Base-by-base conservation (phyloP, 1,140 invertebrate species). In the Drosophila bipectinata region DNA sequence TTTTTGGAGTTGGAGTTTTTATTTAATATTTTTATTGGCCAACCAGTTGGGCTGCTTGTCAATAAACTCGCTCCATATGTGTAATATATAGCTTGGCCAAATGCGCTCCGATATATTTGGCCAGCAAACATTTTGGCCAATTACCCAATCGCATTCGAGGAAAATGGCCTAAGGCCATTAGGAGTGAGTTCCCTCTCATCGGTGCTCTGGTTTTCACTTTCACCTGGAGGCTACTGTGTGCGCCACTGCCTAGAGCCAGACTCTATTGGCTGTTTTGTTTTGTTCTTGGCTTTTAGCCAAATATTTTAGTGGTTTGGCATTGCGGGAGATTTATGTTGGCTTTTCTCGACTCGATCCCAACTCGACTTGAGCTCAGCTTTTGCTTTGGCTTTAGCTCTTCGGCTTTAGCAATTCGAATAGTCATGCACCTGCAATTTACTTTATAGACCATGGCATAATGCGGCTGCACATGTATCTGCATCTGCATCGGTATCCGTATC, bases 341-440 rank as follows among this genome's bases (percentile, higher is more conserved):
- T 39, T 57, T 64, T 79, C 63, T 71, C 41, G 71, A 49, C 72
- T 64, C 62, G 24, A 52, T 37, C 15, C 55, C 45, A 57, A 61
- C 49, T 49, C 66, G n/a, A 30, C 26, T 57, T 7, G 10, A 4
- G 8, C 24, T 61, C 26, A 58, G 66, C 63, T 51, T 37, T 39
- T 32, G 37, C 51, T 68, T 14, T n/a, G 15, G 54, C 68, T 67
- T 15, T 15, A 15, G 15, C 15, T 15, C 15, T 15, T 66, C 41
- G 24, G 57, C 69, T 61, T 57, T 26, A 37, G 30, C 79, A 82
- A 69, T 90, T 82, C 87, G 74, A 88, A 80, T 85, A 91, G 85
- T 91, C 90, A 91, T 91, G 90, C 90, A 91, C 90, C 90, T 91
- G 90, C 90, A 91, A 91, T 91, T 91, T 91, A 90, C 90, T 85